phyloP scores from a whole-genome alignment of 2,888 invertebrate genomes.

The Ophion ellenae region DNA sequence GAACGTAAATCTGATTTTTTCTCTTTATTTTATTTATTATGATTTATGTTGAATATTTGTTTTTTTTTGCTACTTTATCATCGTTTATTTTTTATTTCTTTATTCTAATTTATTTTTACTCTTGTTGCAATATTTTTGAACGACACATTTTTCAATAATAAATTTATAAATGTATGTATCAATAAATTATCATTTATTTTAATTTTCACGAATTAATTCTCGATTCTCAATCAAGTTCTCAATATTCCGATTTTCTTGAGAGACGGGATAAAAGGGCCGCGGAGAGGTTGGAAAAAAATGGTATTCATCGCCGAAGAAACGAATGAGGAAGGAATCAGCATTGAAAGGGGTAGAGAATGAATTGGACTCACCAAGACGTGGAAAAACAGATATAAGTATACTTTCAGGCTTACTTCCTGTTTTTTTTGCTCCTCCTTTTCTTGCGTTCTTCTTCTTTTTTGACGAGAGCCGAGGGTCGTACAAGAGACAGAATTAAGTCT shows the following conservation, averaged over 20 bases:
- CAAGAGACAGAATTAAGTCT: conserved; percentile 58
- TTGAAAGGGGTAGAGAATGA: conserved; percentile 4
- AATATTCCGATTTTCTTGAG: not conserved
- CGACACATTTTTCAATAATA: too few species aligned
- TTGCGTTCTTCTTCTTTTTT: not conserved
- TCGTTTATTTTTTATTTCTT: too few species aligned
- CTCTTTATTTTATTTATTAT: too few species aligned
- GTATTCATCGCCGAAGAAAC: conserved; percentile 14
- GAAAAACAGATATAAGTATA: conserved; percentile 42
- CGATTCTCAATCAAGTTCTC: not conserved
- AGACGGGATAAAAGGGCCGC: not conserved
- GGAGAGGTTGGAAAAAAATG: not conserved
- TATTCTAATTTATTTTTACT: too few species aligned
- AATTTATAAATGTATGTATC: too few species aligned
- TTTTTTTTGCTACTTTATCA: too few species aligned
- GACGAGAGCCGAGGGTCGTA: conserved; percentile 28
- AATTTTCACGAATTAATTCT: too few species aligned
- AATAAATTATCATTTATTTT: too few species aligned
- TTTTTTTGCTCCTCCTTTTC: not conserved
- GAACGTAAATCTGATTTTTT: too few species aligned
- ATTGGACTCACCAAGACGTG: conserved; percentile 24
- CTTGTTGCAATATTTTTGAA: too few species aligned
- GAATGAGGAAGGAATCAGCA: conserved; percentile 20
- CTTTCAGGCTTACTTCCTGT: conserved; percentile 8
- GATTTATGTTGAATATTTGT: too few species aligned